Conservation (phyloP, 2,888 invertebrate species). For the Netelia inedita region DNA sequence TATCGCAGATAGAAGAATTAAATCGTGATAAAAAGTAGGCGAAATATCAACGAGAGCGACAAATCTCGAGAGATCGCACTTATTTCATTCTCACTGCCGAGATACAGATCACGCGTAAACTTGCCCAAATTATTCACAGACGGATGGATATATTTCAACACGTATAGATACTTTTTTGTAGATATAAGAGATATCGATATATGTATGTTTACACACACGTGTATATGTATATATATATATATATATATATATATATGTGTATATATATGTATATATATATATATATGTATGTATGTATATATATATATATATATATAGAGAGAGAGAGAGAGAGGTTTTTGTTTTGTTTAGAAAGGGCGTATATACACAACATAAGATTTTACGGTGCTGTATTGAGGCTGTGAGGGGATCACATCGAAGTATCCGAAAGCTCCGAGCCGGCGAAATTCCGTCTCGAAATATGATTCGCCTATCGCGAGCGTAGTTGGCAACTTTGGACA, state of each 20-base stretch:
- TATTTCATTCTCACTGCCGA: conserved; percentile 57
- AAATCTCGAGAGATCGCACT: conserved; percentile 52
- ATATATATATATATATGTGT: conserved; percentile 3
- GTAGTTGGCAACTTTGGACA: conserved; percentile 24
- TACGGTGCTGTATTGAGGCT: conserved; percentile 40
- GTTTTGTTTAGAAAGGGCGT: conserved; percentile 30
- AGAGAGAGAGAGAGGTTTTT: too few relatives aligned
- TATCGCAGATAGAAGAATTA: conserved; percentile 31
- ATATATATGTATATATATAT: conserved; percentile 32
- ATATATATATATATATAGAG: conserved; percentile 36
- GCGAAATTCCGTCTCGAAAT: conserved; percentile 15
- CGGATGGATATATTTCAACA: conserved; percentile 44
- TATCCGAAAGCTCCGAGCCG: conserved; percentile 53
- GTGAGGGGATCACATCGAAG: conserved; percentile 48
- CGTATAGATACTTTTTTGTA: conserved; percentile 45
- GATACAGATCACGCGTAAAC: conserved; percentile 66
- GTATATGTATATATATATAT: conserved; percentile 31
- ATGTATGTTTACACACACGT: conserved; percentile 16
- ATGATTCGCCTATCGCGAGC: conserved; percentile 33
- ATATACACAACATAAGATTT: conserved; percentile 26
- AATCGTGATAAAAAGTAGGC: conserved; percentile 29
- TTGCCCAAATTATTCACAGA: conserved; percentile 47
- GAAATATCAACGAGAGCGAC: conserved; percentile 27
- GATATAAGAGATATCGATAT: conserved; percentile 35
- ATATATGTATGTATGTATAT: conserved; percentile 13